Percentiles rank a stretch among this genome's conserved stretches.
Conservation (phyloP, 2,113 vertebrate species). For the Oreochromis spilurus region DNA sequence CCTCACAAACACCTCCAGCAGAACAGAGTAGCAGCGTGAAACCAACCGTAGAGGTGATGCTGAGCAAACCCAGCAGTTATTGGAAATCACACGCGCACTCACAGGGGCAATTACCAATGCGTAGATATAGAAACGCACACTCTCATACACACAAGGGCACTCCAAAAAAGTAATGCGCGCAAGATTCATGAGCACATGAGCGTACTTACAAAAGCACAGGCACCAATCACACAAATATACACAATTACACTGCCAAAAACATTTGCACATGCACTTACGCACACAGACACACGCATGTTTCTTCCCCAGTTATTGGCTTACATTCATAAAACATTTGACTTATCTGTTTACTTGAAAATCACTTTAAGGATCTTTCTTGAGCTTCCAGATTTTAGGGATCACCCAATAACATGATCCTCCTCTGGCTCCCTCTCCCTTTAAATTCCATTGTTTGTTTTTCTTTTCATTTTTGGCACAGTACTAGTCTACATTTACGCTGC, state of each 20-base stretch:
- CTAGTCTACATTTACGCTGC: neutral
- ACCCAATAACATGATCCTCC: neutral
- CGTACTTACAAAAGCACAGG: neutral
- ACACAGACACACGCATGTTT: neutral
- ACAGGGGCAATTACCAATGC: neutral
- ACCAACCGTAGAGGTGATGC: constrained; percentile 27
- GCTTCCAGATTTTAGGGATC: neutral
- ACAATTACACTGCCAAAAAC: neutral
- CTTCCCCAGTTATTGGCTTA: neutral
- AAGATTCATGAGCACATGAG: neutral
- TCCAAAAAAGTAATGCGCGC: neutral
- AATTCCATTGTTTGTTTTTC: neutral
- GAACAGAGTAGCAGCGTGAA: constrained; percentile 42
- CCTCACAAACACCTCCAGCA: constrained; percentile 43
- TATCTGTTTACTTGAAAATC: neutral
- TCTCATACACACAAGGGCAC: neutral
- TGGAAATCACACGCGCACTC: constrained; percentile 23
- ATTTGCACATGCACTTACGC: neutral
- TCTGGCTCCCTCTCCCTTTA: neutral
- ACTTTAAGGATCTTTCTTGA: neutral
- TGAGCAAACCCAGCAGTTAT: constrained; percentile 44
- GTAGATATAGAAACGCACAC: neutral
- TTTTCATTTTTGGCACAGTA: neutral
- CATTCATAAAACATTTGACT: neutral
- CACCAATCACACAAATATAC: neutral